Base-by-base conservation (phyloP, 2,797 vertebrate species). In the Brachyalestes nurse region DNA sequence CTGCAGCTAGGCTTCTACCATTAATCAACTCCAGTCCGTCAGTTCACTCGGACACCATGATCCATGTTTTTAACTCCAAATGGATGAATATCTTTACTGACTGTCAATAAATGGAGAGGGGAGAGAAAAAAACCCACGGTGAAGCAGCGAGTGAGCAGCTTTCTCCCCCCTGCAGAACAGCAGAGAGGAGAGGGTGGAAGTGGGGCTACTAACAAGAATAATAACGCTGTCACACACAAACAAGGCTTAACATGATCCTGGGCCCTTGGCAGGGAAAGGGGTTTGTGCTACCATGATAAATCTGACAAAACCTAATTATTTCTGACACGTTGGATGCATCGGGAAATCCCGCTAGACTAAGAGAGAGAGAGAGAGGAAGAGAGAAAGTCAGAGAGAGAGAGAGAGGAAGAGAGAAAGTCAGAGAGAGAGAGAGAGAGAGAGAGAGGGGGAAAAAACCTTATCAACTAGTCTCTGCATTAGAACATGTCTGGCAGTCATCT, bases 251-350 rank as follows among this genome's bases (percentile, higher is more conserved):
- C 97, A 96, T 96, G 97, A 98, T 97, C 95, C 92, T 95, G 72
- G 96, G 96, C 95, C 95, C 93, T 90, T 95, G 95, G 95, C 94
- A 92, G 94, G 96, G 95, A 97, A 95, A 96, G 95, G 96, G 96
- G 97, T 96, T 97, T 97, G 96, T 93, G 95, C 95, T 96, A 95
- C 95, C 92, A 97, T 98, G 97, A 99, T 98, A 99, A 98, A 98
- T 98, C 97, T 99, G 97, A 97, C 97, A 98, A 99, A 99, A 98
- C 95, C 97, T 99, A 98, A 99, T 99, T 99, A 98, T 99, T 99
- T 98, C 96, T 98, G 97, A 99, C 97, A 98, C 95, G 96, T 97
- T 95, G 96, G 97, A 98, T 97, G 96, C 97, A 98, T 98, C 97
- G 92, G 95, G 96, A 96, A 97, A 96, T 99, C 97, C 90, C 96